These are phyloP conservation scores for Subacronicta megacephala DNA, from an alignment of 2,888 invertebrate genomes.

Conservation along the genomic window DNA sequence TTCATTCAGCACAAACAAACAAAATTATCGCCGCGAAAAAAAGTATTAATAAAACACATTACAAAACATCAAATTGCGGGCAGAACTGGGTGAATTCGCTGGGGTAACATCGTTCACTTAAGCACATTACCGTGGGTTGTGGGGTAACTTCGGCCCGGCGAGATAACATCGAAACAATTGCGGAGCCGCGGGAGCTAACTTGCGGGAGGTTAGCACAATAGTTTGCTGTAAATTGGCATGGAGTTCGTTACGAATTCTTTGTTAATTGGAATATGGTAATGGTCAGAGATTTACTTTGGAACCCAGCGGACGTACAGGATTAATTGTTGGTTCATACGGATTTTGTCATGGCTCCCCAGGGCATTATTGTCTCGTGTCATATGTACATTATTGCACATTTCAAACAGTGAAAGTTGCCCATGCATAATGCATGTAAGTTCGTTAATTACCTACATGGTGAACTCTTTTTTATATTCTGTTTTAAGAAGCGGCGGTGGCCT, in stretches of 20 bases:
- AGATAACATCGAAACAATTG: slow-evolving; percentile 84
- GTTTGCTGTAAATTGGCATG: slow-evolving; percentile 74
- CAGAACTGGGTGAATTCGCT: slow-evolving; percentile 79
- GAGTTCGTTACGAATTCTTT: slow-evolving; percentile 70
- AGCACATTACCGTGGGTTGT: slow-evolving; percentile 80
- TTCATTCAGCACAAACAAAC: slow-evolving; percentile 45
- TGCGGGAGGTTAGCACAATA: slow-evolving; percentile 65
- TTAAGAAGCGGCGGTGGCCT: no score
- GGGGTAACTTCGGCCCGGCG: slow-evolving; percentile 77
- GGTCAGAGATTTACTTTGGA: slow-evolving; percentile 33
- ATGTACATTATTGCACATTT: not conserved
- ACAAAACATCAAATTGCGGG: slow-evolving; percentile 74
- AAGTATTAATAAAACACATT: slow-evolving; percentile 65
- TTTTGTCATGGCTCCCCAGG: not conserved
- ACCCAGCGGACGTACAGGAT: not conserved
- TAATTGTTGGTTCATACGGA: slow-evolving; percentile 1
- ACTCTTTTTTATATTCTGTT: no score
- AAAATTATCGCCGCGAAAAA: slow-evolving; percentile 46
- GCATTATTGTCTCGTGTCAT: not conserved
- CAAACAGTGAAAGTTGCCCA: no score
- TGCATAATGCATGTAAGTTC: no score
- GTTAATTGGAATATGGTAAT: slow-evolving; percentile 62
- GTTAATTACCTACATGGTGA: no score
- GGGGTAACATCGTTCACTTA: slow-evolving; percentile 88
- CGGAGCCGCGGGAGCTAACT: slow-evolving; percentile 78